Evolutionary conservation across 2,113 vertebrate genomes (phyloP).

Genomic region (Phalacrocorax pelagicus): DNA sequence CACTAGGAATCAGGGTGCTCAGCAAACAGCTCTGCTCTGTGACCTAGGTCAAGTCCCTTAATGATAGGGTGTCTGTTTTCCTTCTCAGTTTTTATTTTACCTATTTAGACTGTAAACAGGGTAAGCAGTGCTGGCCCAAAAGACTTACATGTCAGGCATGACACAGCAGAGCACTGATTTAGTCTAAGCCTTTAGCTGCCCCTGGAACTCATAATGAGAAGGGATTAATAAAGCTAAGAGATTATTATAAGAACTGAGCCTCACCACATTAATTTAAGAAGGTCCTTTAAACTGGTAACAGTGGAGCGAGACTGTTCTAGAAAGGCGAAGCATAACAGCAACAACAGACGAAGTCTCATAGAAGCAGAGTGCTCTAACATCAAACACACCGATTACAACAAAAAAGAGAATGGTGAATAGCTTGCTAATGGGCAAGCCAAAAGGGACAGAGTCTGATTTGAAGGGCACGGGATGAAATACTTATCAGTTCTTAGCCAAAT

Average conservation of each 20-base stretch:
- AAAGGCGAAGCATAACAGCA: not conserved
- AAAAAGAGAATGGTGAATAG: constrained; percentile 1
- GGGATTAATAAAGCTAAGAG: not conserved
- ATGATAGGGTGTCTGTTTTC: not conserved
- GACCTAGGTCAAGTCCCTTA: not conserved
- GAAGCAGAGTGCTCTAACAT: not conserved
- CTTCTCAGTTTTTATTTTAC: not conserved
- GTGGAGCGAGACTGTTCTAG: not conserved
- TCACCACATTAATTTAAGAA: not conserved
- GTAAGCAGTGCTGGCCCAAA: not conserved
- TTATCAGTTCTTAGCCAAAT: not conserved
- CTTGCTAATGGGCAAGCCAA: not conserved
- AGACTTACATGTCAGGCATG: rapidly evolving
- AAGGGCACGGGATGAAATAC: not conserved
- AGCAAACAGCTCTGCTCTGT: not conserved
- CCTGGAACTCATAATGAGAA: not conserved
- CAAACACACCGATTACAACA: not conserved
- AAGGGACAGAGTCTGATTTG: not conserved
- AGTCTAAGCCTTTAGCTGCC: not conserved
- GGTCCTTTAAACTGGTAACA: not conserved
- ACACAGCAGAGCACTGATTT: not conserved
- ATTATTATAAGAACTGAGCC: not conserved
- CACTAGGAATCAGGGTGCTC: not conserved
- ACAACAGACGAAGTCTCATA: not conserved
- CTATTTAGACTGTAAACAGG: not conserved